Evolutionary conservation across 2,888 invertebrate genomes (phyloP).

Genomic region (Caenorhabditis angaria): DNA sequence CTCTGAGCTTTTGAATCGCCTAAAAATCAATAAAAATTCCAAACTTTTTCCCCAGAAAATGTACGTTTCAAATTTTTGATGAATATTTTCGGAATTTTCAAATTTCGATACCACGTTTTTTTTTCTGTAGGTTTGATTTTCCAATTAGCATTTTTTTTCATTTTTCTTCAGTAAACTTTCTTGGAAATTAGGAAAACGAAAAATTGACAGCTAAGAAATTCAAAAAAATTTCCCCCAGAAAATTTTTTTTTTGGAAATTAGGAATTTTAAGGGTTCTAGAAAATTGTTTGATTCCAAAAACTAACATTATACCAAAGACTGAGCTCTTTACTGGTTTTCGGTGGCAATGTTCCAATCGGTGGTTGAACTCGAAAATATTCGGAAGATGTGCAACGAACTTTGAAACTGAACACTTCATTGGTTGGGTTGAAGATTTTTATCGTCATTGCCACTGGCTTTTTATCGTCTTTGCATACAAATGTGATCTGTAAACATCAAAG

Average conservation of each 20-base stretch:
- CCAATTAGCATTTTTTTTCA: too few species aligned
- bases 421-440: slow-evolving; percentile 6
- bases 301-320: neutral
- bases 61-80: too few species aligned
- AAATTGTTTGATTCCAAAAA: neutral
- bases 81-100: too few species aligned
- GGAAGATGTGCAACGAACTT: slow-evolving; percentile 11
- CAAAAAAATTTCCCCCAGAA: too few species aligned
- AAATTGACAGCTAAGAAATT: too few species aligned
- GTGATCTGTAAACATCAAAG: neutral
- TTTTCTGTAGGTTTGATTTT: too few species aligned
- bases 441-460: neutral
- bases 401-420: neutral
- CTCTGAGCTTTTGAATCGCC: neutral
- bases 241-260: too few species aligned
- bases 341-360: neutral
- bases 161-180: too few species aligned
- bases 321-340: neutral
- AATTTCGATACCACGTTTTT: too few species aligned
- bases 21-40: neutral
- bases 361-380: slow-evolving; percentile 8
- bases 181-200: too few species aligned
- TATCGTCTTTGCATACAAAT: neutral
- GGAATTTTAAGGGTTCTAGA: too few species aligned
- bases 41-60: too few species aligned